A percentile compares a stretch with the other conserved stretches of the same genome.
These are phyloP conservation scores for Aphelocoma californica DNA, from an alignment of 2,797 vertebrate species.

Conservation along the genomic window DNA sequence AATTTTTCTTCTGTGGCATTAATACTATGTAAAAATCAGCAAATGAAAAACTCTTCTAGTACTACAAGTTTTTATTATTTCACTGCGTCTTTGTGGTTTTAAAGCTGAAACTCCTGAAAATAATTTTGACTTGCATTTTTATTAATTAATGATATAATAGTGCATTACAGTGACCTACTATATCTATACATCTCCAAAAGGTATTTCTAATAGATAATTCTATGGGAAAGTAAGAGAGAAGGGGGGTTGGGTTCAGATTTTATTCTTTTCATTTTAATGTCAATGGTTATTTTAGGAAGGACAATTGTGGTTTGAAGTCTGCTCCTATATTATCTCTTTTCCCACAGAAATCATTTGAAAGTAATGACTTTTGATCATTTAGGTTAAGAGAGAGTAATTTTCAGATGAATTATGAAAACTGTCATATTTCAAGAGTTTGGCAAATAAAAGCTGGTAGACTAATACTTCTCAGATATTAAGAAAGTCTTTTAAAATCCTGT, in stretches of 20 bases:
- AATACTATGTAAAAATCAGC: not conserved
- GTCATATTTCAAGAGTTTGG: not conserved
- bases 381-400: not conserved
- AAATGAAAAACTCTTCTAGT: not conserved
- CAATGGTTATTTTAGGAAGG: not conserved
- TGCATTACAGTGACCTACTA: not conserved
- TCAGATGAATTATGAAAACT: not conserved
- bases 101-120: not conserved
- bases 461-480: not conserved
- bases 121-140: not conserved
- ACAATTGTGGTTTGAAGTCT: not conserved
- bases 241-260: not conserved
- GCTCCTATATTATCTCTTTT: not conserved
- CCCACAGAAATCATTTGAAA: not conserved
- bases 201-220: not conserved
- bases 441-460: not conserved
- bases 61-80: not conserved
- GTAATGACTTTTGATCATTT: not conserved
- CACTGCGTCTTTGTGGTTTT: not conserved
- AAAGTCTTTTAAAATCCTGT: not conserved
- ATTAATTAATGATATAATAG: not conserved
- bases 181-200: not conserved
- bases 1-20: not conserved
- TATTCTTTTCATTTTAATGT: not conserved
- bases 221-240: not conserved